Base-by-base conservation (phyloP, 2,113 vertebrate genomes). In the Leuciscus idus region DNA sequence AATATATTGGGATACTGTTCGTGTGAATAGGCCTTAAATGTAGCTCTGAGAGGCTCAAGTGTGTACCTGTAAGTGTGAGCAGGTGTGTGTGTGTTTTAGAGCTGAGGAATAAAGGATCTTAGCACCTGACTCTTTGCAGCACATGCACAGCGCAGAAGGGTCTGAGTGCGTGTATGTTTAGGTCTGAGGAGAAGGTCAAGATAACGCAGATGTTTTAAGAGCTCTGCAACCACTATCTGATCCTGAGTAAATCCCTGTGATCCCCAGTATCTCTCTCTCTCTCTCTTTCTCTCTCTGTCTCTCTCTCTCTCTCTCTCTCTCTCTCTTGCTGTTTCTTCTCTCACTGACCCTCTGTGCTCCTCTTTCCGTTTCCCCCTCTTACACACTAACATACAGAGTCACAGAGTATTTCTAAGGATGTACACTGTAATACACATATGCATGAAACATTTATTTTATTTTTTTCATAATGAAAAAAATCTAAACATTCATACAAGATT, bases 201-300 rank as follows among this genome's bases (percentile, higher is more conserved):
- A 55, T 77, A 77, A 77, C 50, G 28, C 26, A 77, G 50, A 55
- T 77, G 75, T 77, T 77, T 75, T 55, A 77, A 77, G 50, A 77
- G 75, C 75, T 77, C 50, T 77, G 75, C 75, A 33, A 10, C 17
- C 50, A 77, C 75, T 77, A 77, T 55, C 75, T 77, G 75, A 77
- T 77, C 50, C 75, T 77, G 75, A 77, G 50, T 77, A 55, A 77
- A 77, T 9, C 75, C 50, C 48, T 77, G 75, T 77, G 75, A 77
- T 77, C 50, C 28, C 43, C 73, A 28, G n/a, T 75, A 28, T 77
- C 50, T 55, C 75, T 55, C 46, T 30, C 36, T 55, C 46, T 30
- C 36, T 48, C 43, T 26, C 26, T 77, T 50, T 77, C 75, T 30
- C 5, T 28, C 46, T 28, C 5, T 28, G 2, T 23, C 50, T 55